Evolutionary conservation across 2,797 vertebrate genomes (phyloP), one percentile per base, ranked within the genome.

Genomic region (Enteromius mattozi): DNA sequence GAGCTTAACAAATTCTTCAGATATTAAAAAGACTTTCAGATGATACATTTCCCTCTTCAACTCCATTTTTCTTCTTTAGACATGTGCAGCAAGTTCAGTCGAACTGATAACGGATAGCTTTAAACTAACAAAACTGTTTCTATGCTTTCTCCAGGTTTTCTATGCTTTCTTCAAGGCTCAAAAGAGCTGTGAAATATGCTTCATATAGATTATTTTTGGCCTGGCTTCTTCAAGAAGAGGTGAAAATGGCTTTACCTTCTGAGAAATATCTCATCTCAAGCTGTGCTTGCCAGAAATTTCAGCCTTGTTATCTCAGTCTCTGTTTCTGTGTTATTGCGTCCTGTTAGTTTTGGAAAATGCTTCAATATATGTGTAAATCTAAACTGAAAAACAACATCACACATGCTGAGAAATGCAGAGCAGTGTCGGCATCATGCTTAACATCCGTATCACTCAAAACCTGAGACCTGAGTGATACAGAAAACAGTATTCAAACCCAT

Each of bases 241-340:
- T 93, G 92, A 93, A 94, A 94, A 94, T 93, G 89, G 87, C 91
- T 93, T 93, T 93, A 91, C 91, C 93, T 88, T 89, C 87, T 54
- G 77, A 87, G 88, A 87, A 89, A 88, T 85, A 85, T 79, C 79
- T 88, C 74, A 85, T 85, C 82, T 83, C 82, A 40, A 59, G 66
- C 72, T 24, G 72, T 16, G 63, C 21, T 61, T 74, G 89, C 88
- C 90, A 89, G 89, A 91, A 86, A 72, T 85, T 86, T 87, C 87
- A 37, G 65, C 85, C 87, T 90, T 65, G 72, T 87, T 87, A 78
- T 86, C 85, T 83, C 88, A 88, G 86, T 82, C 74, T 86, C 21
- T 61, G 7, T 68, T 68, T 74, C 68, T 40, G 24, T 78, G 33
- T 40, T 54, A 49, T 68, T 35, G 17, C n/a, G 21, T 69, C 80